A percentile compares a stretch with the other conserved stretches of the same genome.
These are phyloP conservation scores for Drosophila ambigua DNA, from an alignment of 1,140 invertebrate genomes.

Conservation along the genomic window DNA sequence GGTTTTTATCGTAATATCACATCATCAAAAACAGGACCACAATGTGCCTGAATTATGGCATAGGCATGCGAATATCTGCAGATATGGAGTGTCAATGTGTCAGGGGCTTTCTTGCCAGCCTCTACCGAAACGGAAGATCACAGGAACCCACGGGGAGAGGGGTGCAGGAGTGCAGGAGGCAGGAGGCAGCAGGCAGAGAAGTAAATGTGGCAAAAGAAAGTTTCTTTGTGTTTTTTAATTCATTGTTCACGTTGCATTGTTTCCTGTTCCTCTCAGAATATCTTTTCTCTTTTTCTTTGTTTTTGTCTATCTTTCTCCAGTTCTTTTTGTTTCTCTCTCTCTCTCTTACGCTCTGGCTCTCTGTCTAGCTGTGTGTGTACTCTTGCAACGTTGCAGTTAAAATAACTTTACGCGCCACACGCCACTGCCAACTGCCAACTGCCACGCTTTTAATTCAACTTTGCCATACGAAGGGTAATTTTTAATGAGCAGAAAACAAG, in stretches of 20 bases:
- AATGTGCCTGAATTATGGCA: too few species aligned
- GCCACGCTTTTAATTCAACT: conserved; percentile 74
- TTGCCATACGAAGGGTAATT: conserved; percentile 77
- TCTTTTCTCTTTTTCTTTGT: background rate
- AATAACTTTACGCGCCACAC: conserved; percentile 57
- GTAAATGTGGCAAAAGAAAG: conserved; percentile 43
- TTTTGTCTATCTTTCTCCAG: background rate
- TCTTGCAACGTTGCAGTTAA: conserved; percentile 76
- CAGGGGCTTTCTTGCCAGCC: too few species aligned
- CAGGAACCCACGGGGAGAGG: conserved; percentile 7
- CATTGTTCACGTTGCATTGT: conserved; percentile 57
- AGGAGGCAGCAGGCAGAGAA: background rate
- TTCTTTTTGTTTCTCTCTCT: background rate
- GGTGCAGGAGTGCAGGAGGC: background rate
- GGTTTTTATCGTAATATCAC: too few species aligned
- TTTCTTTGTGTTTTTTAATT: conserved; percentile 61
- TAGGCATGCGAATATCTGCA: too few species aligned
- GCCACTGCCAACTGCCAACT: conserved; percentile 31
- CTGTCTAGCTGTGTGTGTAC: conserved; percentile 21
- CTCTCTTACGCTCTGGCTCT: background rate
- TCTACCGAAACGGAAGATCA: conserved; percentile 8
- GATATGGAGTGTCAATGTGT: too few species aligned
- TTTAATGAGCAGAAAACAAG: conserved; percentile 60
- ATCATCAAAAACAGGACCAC: too few species aligned
- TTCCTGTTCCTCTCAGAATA: background rate